These are phyloP conservation scores for Dendronephthya gigantea DNA, from an alignment of 64 coral and sea anemone species.

Conservation along the genomic window DNA sequence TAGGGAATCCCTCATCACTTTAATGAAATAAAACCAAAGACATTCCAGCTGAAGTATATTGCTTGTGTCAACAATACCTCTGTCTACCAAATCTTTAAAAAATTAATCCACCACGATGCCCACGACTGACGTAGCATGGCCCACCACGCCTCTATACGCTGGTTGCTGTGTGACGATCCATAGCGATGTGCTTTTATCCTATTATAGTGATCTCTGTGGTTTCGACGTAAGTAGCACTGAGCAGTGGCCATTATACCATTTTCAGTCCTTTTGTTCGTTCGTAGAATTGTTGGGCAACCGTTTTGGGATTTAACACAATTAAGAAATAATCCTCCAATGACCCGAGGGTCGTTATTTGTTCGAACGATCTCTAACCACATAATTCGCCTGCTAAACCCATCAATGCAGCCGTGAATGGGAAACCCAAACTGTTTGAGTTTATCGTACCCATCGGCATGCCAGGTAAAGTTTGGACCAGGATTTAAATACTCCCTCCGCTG, in stretches of 20 bases:
- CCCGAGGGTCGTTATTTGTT: slow-evolving; percentile 11
- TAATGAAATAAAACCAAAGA: no score
- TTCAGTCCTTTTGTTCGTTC: not conserved
- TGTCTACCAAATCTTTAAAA: no score
- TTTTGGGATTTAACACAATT: not conserved
- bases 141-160: no score
- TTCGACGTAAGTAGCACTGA: not conserved
- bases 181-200: not conserved
- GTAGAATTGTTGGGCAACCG: not conserved
- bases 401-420: slow-evolving; percentile 10
- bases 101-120: not conserved
- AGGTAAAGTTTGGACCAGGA: slow-evolving; percentile 19
- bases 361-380: not conserved
- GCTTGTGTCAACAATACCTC: no score
- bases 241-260: not conserved
- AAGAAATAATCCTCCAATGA: slow-evolving; percentile 12
- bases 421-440: slow-evolving; percentile 18
- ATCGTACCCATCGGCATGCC: slow-evolving; percentile 21
- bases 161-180: no score
- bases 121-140: not conserved
- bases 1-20: not conserved
- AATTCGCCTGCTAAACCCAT: no score
- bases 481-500: not conserved
- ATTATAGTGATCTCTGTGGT: not conserved
- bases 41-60: not conserved